Percentiles rank a stretch among this genome's conserved stretches.
Evolutionary conservation across 2,888 invertebrate species (phyloP).

Genomic region (Callosobruchus maculatus): DNA sequence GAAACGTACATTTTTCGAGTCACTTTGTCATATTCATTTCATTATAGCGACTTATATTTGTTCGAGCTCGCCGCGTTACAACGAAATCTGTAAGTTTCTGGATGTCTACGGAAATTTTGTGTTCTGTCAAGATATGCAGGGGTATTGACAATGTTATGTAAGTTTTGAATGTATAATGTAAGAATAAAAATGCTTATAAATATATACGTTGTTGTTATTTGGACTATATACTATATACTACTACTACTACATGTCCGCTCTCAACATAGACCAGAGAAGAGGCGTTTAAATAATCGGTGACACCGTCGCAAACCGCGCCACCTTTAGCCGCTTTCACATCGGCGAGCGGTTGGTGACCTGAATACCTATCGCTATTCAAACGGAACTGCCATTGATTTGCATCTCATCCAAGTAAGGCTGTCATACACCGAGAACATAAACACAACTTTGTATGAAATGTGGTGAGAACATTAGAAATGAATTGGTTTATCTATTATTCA

Average conservation of each 20-base stretch:
- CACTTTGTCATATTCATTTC: slow-evolving; percentile 3
- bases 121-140: slow-evolving; percentile 31
- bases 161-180: slow-evolving; percentile 48
- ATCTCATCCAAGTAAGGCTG: too few relatives aligned
- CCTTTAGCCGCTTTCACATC: too few relatives aligned
- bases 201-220: slow-evolving; percentile 11
- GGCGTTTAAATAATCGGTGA: too few relatives aligned
- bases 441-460: too few relatives aligned
- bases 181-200: slow-evolving; percentile 49
- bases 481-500: too few relatives aligned
- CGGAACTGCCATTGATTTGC: too few relatives aligned
- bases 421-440: too few relatives aligned
- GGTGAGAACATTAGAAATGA: too few relatives aligned
- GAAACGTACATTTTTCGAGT: slow-evolving; percentile 38
- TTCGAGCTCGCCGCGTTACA: slow-evolving; percentile 25
- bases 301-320: too few relatives aligned
- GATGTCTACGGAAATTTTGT: slow-evolving; percentile 29
- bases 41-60: slow-evolving; percentile 31
- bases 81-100: slow-evolving; percentile 39
- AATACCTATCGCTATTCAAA: too few relatives aligned
- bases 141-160: slow-evolving; percentile 41
- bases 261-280: too few relatives aligned
- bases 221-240: not conserved
- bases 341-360: too few relatives aligned
- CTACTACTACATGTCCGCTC: not conserved